These are phyloP conservation scores for Cotesia congregata DNA, from an alignment of 2,888 invertebrate genomes.

Conservation along the genomic window DNA sequence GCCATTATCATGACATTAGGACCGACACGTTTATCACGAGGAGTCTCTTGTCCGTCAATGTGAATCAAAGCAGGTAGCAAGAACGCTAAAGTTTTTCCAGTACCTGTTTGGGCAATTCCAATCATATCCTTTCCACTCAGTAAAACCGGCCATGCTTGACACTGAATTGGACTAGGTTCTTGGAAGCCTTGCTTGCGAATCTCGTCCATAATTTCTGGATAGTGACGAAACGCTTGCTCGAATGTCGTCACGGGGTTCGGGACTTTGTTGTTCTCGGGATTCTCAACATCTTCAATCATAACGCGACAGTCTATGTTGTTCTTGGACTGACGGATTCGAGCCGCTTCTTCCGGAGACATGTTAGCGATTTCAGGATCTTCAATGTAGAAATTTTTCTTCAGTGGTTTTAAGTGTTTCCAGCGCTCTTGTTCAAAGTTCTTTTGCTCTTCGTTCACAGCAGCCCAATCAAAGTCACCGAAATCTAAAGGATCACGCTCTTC, in stretches of 20 bases:
- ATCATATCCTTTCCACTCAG: constrained; percentile 93
- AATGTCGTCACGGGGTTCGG: constrained; percentile 87
- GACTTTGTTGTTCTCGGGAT: constrained; percentile 69
- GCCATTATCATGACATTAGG: constrained; percentile 91
- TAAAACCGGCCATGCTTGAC: constrained; percentile 95
- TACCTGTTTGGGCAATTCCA: constrained; percentile 96
- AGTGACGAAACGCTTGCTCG: constrained; percentile 78
- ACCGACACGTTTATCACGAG: constrained; percentile 80
- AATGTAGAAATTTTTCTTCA: constrained; percentile 86
- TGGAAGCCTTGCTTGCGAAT: constrained; percentile 85
- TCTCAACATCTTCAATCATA: constrained; percentile 74
- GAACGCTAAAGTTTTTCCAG: constrained; percentile 95
- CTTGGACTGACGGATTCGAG: constrained; percentile 76
- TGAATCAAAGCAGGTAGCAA: constrained; percentile 93
- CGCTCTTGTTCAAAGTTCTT: constrained; percentile 72
- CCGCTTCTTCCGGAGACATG: constrained; percentile 77
- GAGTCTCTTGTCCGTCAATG: constrained; percentile 87
- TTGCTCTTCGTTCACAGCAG: constrained; percentile 72
- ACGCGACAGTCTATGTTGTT: constrained; percentile 83
- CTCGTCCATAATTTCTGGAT: constrained; percentile 87
- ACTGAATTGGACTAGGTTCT: constrained; percentile 91
- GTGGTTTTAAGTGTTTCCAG: constrained; percentile 77
- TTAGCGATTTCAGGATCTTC: constrained; percentile 81
- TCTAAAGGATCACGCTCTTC: constrained; percentile 34
- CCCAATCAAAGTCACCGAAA: constrained; percentile 73